These are phyloP conservation scores for Eueremaeus valkanovi DNA, from an alignment of 2,888 invertebrate species.

Conservation along the genomic window DNA sequence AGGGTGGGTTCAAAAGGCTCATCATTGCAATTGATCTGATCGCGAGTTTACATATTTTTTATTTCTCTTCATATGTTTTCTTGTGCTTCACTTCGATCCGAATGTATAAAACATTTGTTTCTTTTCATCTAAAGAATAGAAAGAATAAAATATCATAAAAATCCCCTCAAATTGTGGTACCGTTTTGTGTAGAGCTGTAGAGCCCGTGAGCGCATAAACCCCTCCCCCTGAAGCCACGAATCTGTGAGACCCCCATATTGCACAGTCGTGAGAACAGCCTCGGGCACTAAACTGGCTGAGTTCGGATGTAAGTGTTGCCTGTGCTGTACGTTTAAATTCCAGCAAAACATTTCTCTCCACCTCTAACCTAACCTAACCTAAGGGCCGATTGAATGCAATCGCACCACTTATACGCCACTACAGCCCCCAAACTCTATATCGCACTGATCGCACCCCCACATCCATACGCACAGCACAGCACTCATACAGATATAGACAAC, in stretches of 20 bases:
- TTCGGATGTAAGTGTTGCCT: not conserved
- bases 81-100: not conserved
- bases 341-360: slow-evolving; percentile 19
- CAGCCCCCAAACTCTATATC: slow-evolving; percentile 7
- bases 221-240: slow-evolving; percentile 23
- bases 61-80: not conserved
- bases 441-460: not conserved
- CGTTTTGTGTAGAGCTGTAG: not conserved
- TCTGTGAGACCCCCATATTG: slow-evolving; percentile 20
- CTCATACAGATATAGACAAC: slow-evolving; percentile 6
- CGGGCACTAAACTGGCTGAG: slow-evolving; percentile 7
- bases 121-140: not conserved
- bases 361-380: not conserved
- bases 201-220: slow-evolving; percentile 5
- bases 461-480: not conserved
- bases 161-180: slow-evolving; percentile 13
- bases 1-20: slow-evolving; percentile 1
- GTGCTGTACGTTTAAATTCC: not conserved
- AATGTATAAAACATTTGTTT: slow-evolving; percentile 1
- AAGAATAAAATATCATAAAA: not conserved
- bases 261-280: slow-evolving; percentile 28
- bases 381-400: slow-evolving; percentile 22
- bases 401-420: slow-evolving; percentile 21
- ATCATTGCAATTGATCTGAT: slow-evolving; percentile 11
- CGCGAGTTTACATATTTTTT: not conserved